Conservation (phyloP, 2,113 vertebrate species). For the Fukomys damarensis region DNA sequence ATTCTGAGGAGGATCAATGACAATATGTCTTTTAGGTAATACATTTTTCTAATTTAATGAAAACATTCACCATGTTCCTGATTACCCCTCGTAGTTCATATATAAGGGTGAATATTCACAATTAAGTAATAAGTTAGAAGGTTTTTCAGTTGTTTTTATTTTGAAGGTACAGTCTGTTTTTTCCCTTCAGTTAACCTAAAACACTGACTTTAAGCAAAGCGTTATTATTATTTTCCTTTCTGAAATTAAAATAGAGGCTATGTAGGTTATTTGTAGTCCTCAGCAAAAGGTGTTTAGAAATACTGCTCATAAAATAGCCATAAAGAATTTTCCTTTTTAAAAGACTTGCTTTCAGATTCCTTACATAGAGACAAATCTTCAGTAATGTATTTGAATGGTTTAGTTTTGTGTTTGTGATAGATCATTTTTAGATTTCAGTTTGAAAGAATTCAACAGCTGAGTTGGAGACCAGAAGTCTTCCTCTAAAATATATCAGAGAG, state of each 20-base stretch:
- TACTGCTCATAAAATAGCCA: neutral
- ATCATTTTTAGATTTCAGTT: slow-evolving; percentile 58
- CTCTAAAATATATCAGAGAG: slow-evolving; percentile 40
- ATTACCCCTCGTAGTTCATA: neutral
- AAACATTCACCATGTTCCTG: neutral
- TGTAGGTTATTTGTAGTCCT: neutral
- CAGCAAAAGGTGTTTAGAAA: slow-evolving; percentile 21
- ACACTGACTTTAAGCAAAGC: neutral
- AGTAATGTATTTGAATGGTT: neutral
- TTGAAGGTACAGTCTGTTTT: slow-evolving; percentile 14
- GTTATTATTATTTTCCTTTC: slow-evolving; percentile 50
- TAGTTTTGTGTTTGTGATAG: slow-evolving; percentile 22
- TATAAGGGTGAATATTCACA: neutral
- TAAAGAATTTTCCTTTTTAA: neutral
- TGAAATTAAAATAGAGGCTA: slow-evolving; percentile 12
- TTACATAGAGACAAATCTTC: neutral
- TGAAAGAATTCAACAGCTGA: slow-evolving; percentile 67
- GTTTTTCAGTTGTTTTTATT: slow-evolving; percentile 12
- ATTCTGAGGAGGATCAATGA: neutral
- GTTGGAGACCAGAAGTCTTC: slow-evolving; percentile 37
- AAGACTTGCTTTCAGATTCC: neutral
- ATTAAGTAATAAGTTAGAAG: neutral
- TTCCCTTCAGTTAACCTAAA: neutral
- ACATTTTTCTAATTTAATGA: neutral
- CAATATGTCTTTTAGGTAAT: neutral